Evolutionary conservation across 2,888 invertebrate genomes (phyloP), one percentile per base, ranked within the genome.

Genomic region (Apamea sordens): DNA sequence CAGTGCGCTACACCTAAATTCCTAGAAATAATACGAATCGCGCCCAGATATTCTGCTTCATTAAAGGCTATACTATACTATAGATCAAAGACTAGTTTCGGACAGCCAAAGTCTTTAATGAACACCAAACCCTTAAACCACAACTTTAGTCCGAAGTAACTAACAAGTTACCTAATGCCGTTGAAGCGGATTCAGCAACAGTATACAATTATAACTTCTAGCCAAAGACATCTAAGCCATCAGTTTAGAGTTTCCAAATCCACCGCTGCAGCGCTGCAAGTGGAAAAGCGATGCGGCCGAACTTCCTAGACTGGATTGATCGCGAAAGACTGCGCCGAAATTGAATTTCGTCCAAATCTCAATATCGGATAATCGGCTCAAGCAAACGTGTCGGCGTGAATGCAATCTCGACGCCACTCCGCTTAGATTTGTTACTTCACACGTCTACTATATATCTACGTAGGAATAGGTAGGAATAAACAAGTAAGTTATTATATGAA

Each of bases 341-440:
- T 95, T 94, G 92, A 94, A 95, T 95, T 95, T 91, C 92, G 90
- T 83, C 89, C 88, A 91, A 92, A 92, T 93, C 94, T 93, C 94
- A 94, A 87, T 94, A 94, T 93, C 92, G 93, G 92, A 94, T 95
- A 94, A 95, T 95, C 95, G 94, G 93, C 93, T 94, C 92, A 91
- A 89, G 87, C 90, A 86, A 90, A 90, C 90, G 90, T 90, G 90
- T 90, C 81, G 90, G 86, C 89, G 89, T 88, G 92, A 90, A 92
- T 93, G 93, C 94, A 92, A 93, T 93, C 91, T 91, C 90, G 86
- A 88, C 80, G 87, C 89, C 86, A 84, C 74, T 86, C 78, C 81
- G 86, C 82, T 88, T 89, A 88, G 88, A 89, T 89, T 91, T 88
- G 75, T 82, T 84, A 84, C 85, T 82, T 85, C 74, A 80, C 80